Evolutionary conservation across 2,888 invertebrate species (phyloP), one percentile per base, ranked within the genome.

Genomic region (Drosophila mayaguana): DNA sequence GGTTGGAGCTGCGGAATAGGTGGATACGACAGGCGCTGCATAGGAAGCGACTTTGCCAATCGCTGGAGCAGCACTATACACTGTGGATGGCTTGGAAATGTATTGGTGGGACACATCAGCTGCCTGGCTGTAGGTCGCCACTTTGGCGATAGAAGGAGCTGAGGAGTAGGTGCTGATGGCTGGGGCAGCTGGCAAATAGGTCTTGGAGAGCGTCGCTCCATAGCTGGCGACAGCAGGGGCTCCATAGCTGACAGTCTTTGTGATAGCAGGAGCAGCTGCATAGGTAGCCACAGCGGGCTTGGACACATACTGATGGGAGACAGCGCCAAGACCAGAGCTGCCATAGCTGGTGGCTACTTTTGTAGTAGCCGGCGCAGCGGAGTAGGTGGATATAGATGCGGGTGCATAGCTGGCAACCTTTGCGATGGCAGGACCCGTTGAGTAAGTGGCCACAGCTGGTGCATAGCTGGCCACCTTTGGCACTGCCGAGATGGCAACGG

Each of bases 221-320:
- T 82, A 7, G 83, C 53, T 51, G 9, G 62, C 45, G 0, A 76
- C 18, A 9, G 66, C 45, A 2, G 87, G 83, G 12, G 80, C 57
- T 5, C 78, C 66, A 34, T 83, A 82, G 11, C 78, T 28, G 28
- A 7, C 76, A 20, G 76, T 59, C 56, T 88, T 88, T 0, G 77
- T 32, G 1, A 78, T 14, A 3, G 67, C 75, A 5, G 83, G 82
- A 25, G 69, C 67, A 18, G 51, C 56, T 2, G 63, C 53, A 50
- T 80, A 78, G 12, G 38, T 71, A 0, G 67, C 48, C 12, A 83
- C 54, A 32, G 77, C 79, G 5, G 91, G 91, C 51, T 80, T 90
- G 9, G 89, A 88, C 0, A 90, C 80, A 18, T 83, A 83, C 2
- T 88, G 83, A 45, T 86, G 82, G 0, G 88, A 79, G 2, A 84